These are phyloP conservation scores for Blastobasis lacticolella DNA, from an alignment of 2,888 invertebrate species.

Conservation along the genomic window DNA sequence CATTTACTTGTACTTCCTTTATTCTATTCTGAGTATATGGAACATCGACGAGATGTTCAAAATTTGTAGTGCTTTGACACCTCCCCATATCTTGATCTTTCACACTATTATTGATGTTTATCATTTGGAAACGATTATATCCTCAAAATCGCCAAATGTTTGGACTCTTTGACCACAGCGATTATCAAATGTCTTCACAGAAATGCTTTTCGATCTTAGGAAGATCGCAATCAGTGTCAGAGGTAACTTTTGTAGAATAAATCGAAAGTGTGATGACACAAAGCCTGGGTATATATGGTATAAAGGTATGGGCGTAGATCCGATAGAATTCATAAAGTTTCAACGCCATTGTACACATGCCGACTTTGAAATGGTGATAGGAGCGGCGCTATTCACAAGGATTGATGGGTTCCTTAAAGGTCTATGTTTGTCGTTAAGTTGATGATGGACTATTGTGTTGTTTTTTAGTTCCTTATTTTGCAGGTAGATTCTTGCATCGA, in stretches of 20 bases:
- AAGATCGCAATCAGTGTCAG: slow-evolving; percentile 35
- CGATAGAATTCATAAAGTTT: slow-evolving; percentile 51
- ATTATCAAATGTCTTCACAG: slow-evolving; percentile 13
- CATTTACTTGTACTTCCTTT: background rate
- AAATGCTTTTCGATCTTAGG: background rate
- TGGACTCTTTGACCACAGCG: slow-evolving; percentile 47
- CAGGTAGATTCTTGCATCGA: too few species aligned
- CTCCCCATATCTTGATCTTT: background rate
- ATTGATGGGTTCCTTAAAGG: slow-evolving; percentile 24
- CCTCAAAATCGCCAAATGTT: slow-evolving; percentile 31
- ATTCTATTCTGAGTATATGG: background rate
- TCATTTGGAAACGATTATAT: slow-evolving; percentile 22
- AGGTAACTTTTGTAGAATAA: slow-evolving; percentile 26
- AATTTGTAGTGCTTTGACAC: slow-evolving; percentile 13
- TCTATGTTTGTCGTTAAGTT: slow-evolving; percentile 27
- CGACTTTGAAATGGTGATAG: slow-evolving; percentile 43
- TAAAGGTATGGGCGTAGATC: slow-evolving; percentile 33
- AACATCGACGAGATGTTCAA: background rate
- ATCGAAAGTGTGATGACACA: slow-evolving; percentile 28
- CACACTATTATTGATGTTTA: slow-evolving; percentile 10
- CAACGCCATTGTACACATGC: slow-evolving; percentile 40
- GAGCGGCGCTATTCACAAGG: slow-evolving; percentile 19
- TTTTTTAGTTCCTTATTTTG: background rate
- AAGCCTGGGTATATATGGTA: slow-evolving; percentile 1
- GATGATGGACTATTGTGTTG: slow-evolving; percentile 22